A percentile compares a stretch with the other conserved stretches of the same genome.
Conservation (phyloP, 2,888 invertebrate genomes). For the Mythimna lalbum region DNA sequence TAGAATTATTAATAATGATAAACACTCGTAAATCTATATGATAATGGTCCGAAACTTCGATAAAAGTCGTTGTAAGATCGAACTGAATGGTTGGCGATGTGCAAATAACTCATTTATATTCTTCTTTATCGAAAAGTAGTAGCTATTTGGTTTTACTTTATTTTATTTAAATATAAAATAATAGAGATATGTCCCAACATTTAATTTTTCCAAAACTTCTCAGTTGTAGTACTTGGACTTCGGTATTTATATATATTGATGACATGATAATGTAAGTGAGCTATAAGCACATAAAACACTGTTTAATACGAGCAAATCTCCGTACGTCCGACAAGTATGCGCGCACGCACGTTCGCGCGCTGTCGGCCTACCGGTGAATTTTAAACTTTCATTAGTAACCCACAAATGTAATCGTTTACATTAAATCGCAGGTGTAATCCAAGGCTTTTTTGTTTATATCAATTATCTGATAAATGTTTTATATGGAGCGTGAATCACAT, state of each 20-base stretch:
- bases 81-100: background rate
- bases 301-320: conserved; percentile 61
- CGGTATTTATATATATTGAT: conserved; percentile 22
- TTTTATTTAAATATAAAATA: background rate
- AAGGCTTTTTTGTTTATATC: conserved; percentile 80
- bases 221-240: background rate
- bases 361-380: conserved; percentile 69
- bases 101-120: background rate
- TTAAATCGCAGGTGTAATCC: conserved; percentile 78
- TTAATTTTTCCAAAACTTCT: conserved; percentile 5
- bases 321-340: conserved; percentile 49
- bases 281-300: conserved; percentile 54
- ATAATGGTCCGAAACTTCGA: conserved; percentile 5
- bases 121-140: background rate
- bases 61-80: background rate
- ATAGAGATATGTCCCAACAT: background rate
- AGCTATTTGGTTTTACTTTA: background rate
- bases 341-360: conserved; percentile 52
- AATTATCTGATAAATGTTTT: conserved; percentile 80
- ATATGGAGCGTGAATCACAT: conserved; percentile 67
- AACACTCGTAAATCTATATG: conserved; percentile 20
- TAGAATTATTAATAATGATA: conserved; percentile 25
- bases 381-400: conserved; percentile 80
- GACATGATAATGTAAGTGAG: conserved; percentile 39
- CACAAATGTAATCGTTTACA: conserved; percentile 76